Base-by-base conservation (phyloP, 2,888 invertebrate species). In the Conistra vaccinii region DNA sequence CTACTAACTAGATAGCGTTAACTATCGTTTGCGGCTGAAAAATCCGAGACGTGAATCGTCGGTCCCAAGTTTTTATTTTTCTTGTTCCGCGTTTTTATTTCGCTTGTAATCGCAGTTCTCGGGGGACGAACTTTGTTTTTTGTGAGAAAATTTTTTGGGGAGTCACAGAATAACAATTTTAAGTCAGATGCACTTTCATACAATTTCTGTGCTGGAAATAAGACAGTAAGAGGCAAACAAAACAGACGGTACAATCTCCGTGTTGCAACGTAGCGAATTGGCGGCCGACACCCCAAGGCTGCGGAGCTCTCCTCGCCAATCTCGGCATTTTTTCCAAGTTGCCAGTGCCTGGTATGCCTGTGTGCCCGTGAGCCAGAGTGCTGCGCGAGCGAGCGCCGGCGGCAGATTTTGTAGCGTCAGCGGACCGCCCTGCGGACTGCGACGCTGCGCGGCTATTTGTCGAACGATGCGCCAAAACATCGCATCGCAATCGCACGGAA, bases 391-490 rank as follows among this genome's bases (percentile, higher is more conserved):
- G 87, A 84, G 88, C 88, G 91, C 90, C 88, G 89, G 90, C 89
- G 92, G 91, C 89, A 91, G 92, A 94, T 93, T 95, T 94, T 94
- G 94, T 92, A 91, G 86, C 92, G 93, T 95, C 95, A 95, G 96
- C 95, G 87, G 88, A 90, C 92, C 91, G 91, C 93, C 93, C 92
- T 94, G 94, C 94, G 92, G 94, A 94, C 94, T 94, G 92, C 94
- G 93, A 93, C 91, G 92, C 72, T 78, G 73, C 84, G 88, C 90
- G 92, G 90, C 92, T 94, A 95, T 96, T 95, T 95, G 94, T 94
- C 93, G 95, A 95, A 94, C 95, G 94, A 93, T 95, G 96, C 96
- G 95, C 96, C 96, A 95, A 96, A 96, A 95, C 94, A 96, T 95
- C 90, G 92, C 95, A 93, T 94, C 91, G 94, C 94, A 95, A 95